Base-by-base conservation (phyloP, 2,113 vertebrate genomes). In the Cheilinus undulatus region DNA sequence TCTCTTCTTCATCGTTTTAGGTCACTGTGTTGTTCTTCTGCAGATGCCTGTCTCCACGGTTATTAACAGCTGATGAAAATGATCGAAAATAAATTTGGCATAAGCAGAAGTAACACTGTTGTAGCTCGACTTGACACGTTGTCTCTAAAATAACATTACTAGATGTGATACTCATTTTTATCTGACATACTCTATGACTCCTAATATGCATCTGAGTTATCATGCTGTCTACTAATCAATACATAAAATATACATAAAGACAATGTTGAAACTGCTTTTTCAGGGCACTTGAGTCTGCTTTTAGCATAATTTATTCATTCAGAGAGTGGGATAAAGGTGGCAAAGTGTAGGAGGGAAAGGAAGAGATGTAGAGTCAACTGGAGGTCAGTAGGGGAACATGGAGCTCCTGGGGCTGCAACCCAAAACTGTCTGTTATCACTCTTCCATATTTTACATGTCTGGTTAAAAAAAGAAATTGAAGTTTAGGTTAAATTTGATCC, bases 251-350 rank as follows among this genome's bases (percentile, higher is more conserved):
- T 61, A 15, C 30, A 32, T 27, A 52, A 22, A 34, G 49, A 45
- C 23, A 22, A 54, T 40, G 40, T 50, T 5, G 8, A 50, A n/a
- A 36, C 15, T 7, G 50, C 43, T 2, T 23, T 62, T 70, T 78
- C 27, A 11, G 50, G 15, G 28, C 12, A 20, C 49, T 9, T 49
- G 53, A 76, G 17, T 67, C 4, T 9, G 76, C 67, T 66, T 76
- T 74, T 48, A 60, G 49, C 52, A 70, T 69, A 9, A 78, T 79
- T 87, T 73, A 83, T 83, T 83, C 36, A 86, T 89, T 66, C 49
- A 52, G 38, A 14, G 57, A 42, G 45, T 45, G 51, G 22, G 42
- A 60, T 40, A 43, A 50, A 72, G 26, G 68, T 69, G 79, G 78
- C 58, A 27, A 34, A 59, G 68, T 48, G 61, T 67, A 53, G 59